Percentiles rank a stretch among this genome's conserved stretches.
These are phyloP conservation scores for Campylomormyrus numenius DNA, from an alignment of 2,113 vertebrate species.

Conservation along the genomic window DNA sequence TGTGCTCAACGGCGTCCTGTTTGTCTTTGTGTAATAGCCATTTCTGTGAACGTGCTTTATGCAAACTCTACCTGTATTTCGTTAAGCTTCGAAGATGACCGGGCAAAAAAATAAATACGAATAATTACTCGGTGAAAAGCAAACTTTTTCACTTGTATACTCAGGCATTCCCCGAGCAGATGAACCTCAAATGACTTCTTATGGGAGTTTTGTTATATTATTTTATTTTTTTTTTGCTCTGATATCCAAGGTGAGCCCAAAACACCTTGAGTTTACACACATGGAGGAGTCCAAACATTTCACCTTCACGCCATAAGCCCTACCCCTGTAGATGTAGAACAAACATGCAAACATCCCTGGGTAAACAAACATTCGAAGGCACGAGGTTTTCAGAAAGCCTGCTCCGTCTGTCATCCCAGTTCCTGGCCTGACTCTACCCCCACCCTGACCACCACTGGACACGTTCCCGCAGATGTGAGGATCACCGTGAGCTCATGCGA, in stretches of 20 bases:
- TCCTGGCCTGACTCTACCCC: neutral
- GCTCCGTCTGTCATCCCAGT: neutral
- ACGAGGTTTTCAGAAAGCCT: constrained; percentile 1
- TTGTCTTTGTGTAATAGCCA: neutral
- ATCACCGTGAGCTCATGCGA: neutral
- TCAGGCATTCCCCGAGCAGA: neutral
- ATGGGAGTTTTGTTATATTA: neutral
- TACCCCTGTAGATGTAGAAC: constrained; percentile 6
- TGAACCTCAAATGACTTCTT: neutral
- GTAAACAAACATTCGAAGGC: constrained; percentile 7
- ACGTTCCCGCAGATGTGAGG: constrained; percentile 6
- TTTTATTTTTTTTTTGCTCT: neutral
- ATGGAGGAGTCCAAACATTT: constrained; percentile 8
- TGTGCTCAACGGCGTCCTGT: neutral
- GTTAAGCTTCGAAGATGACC: neutral
- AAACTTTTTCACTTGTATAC: neutral
- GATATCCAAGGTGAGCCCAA: neutral
- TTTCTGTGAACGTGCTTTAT: neutral
- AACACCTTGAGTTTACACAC: constrained; percentile 13
- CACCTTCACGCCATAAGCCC: neutral
- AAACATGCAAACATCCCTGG: constrained; percentile 10
- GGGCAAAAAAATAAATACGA: neutral
- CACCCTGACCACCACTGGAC: neutral
- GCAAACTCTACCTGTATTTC: neutral
- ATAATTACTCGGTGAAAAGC: neutral